Percentiles rank a stretch among this genome's conserved stretches.
Evolutionary conservation across 2,888 invertebrate species (phyloP).

Genomic region (Autographa pulchrina): DNA sequence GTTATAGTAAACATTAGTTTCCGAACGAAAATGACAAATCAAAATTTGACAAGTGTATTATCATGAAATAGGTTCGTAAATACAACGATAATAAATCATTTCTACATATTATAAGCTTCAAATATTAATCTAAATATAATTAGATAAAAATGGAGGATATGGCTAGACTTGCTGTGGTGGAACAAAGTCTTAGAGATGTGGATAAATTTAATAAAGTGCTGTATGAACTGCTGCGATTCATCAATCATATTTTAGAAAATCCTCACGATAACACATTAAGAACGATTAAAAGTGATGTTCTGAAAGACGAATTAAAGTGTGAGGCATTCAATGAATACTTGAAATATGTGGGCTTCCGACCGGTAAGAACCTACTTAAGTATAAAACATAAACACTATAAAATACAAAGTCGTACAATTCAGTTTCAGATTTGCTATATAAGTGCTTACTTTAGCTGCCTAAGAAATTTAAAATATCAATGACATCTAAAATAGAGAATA

Average conservation of each 20-base stretch:
- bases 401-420: not conserved
- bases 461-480: no score
- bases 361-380: constrained; percentile 67
- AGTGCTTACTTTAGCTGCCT: no score
- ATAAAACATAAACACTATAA: not conserved
- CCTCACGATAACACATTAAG: constrained; percentile 78
- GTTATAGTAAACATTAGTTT: constrained; percentile 37
- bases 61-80: constrained; percentile 63
- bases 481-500: no score
- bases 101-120: constrained; percentile 36
- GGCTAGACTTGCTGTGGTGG: constrained; percentile 84
- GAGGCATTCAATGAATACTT: constrained; percentile 78
- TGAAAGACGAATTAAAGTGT: constrained; percentile 68
- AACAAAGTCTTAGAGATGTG: constrained; percentile 74
- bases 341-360: constrained; percentile 80
- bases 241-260: constrained; percentile 79
- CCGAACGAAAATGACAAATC: constrained; percentile 76
- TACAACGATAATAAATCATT: constrained; percentile 49
- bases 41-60: constrained; percentile 80
- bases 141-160: constrained; percentile 80
- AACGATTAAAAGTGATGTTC: constrained; percentile 70
- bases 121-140: constrained; percentile 44
- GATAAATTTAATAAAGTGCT: constrained; percentile 77
- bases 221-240: constrained; percentile 73
- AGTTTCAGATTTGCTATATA: no score